A percentile compares a stretch with the other conserved stretches of the same genome.
These are phyloP conservation scores for Laupala kohalensis DNA, from an alignment of 1,140 invertebrate genomes.

Conservation along the genomic window DNA sequence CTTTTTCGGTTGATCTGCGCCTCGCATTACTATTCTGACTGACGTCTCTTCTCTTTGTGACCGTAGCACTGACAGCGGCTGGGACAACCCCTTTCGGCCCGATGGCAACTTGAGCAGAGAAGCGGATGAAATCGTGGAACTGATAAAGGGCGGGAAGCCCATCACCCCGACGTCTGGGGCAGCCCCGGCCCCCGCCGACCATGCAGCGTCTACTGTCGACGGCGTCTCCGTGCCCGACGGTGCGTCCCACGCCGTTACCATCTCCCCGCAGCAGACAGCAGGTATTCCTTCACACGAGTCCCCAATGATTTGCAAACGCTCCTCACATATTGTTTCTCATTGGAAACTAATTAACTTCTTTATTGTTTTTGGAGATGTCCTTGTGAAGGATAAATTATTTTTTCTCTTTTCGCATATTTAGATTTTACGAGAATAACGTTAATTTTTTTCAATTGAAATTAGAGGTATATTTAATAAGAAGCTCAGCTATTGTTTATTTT, in stretches of 20 bases:
- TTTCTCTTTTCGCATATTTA: too few species aligned
- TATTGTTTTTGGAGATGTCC: too few species aligned
- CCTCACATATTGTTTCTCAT: too few species aligned
- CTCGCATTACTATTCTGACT: too few species aligned
- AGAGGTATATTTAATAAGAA: too few species aligned
- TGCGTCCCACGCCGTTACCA: conserved; percentile 19
- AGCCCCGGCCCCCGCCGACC: conserved; percentile 14
- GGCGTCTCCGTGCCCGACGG: conserved; percentile 25
- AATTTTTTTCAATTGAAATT: too few species aligned
- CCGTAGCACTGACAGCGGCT: conserved; percentile 81
- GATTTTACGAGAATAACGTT: too few species aligned
- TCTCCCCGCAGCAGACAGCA: not conserved
- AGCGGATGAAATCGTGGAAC: conserved; percentile 88
- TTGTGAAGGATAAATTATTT: too few species aligned
- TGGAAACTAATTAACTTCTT: too few species aligned
- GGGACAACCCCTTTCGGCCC: conserved; percentile 94
- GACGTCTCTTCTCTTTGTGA: conserved; percentile 25
- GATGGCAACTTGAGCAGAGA: conserved; percentile 88
- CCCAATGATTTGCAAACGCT: too few species aligned
- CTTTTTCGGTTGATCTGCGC: too few species aligned
- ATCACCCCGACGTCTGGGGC: conserved; percentile 50
- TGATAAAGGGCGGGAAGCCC: conserved; percentile 80
- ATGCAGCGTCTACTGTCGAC: conserved; percentile 16
- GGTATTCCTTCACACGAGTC: not conserved
- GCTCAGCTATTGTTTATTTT: too few species aligned